Base-by-base conservation (phyloP, 2,113 vertebrate species). In the Mustelus asterias region DNA sequence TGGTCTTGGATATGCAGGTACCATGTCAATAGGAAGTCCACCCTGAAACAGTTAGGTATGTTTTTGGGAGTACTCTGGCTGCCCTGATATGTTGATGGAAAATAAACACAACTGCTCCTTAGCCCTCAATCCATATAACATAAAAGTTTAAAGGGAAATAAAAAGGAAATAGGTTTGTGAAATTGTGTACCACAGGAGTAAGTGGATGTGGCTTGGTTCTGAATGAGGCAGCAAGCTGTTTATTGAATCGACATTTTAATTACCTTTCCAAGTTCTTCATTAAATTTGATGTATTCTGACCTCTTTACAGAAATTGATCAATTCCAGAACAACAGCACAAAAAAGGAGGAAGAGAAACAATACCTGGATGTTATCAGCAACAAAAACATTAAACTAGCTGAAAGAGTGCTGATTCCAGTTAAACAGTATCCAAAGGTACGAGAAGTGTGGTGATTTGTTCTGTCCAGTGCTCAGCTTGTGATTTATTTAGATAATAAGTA, bases 301-400 rank as follows among this genome's bases (percentile, higher is more conserved):
- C 48, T 16, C 96, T 97, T 97, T 97, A 95, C 98, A 99, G 99
- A 99, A 98, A 99, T 99, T 96, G 98, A 99, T 97, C 99, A 99
- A 97, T 98, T 98, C 96, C 99, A 99, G 96, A 98, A 98, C 22
- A 98, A 98, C 16, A 99, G 99, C 97, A 97, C 97, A 96, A 99
- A 98, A 97, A 99, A 99, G 96, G 99, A 99, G 96, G 98, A 99
- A 96, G 98, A 98, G 96, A 99, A 99, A 97, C 99, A 99, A 96
- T 99, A 99, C 76, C 98, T 99, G 96, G 99, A 99, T 97, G 98
- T 99, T 96, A 99, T 99, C 98, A 99, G 99, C 98, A 99, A 99
- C 98, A 99, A 99, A 98, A 99, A 99, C 96, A 99, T 99, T 97
- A 99, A 99, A 97, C 98, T 99, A 70, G 99, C 98, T 3, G 99